Evolutionary conservation across 2,888 invertebrate species (phyloP), one percentile per base, ranked within the genome.

Genomic region (Euspilapteryx auroguttella): DNA sequence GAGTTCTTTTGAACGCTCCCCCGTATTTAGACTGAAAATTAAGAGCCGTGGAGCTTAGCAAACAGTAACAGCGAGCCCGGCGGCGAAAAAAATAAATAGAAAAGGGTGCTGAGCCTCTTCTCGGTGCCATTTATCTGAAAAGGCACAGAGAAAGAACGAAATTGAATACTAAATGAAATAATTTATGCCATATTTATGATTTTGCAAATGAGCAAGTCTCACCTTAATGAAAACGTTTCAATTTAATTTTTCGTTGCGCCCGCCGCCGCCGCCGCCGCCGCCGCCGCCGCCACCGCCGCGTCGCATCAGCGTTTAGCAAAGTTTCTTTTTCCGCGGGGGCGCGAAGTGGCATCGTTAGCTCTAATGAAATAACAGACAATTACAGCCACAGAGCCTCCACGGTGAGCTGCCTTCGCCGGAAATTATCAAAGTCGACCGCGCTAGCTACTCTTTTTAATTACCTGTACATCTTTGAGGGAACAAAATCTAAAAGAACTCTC

Each of bases 161-260:
- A 75, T 71, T 73, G 77, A 77, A 77, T 77, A 73, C 58, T 75
- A 77, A 77, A 77, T 77, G 77, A 77, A 77, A 76, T 77, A 77
- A 77, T 77, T 76, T 77, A 77, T 77, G 75, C 66, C 65, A 75
- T 73, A 75, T 77, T 75, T 75, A 76, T 75, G 61, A 75, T 73
- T 71, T 73, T 66, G 73, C 73, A 71, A 75, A 75, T 71, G 73
- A 66, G 64, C 5, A 63, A 63, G 54, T 47, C 66, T 64, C 61
- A 73, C 71, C 73, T 73, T 73, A 71, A 73, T 75, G 71, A 73
- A 68, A 75, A 12, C 4, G 54, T 55, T 48, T 51, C 54, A 55
- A 56, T 57, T 43, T 36, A 49, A 48, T 55, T 53, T 56, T 54
- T 50, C 52, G 32, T 34, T 33, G 38, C 32, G 28, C n/a, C n/a